Evolutionary conservation across 53 echinoderm and acorn worm genomes (phyloP), one percentile per base, ranked within the genome.

Genomic region (Glandiceps talaboti): DNA sequence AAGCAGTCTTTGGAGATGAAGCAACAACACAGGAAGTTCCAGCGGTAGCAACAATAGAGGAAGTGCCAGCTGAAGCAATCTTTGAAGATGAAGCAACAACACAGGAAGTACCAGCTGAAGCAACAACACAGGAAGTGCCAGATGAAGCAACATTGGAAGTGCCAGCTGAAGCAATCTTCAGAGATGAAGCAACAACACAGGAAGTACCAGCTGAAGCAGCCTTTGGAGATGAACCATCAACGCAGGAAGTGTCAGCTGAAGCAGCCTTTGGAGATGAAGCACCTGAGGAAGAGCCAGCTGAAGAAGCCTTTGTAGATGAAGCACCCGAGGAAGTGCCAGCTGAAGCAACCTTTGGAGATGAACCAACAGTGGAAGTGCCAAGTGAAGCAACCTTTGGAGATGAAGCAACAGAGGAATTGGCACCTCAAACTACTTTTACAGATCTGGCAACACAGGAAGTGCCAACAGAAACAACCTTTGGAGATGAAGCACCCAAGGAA

Each of bases 271-370:
- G 26, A 75, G 29, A 29, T 29, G 30, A 45, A 45, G 64, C 64
- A 45, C 6, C 20, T 12, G 64, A 45, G 20, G 64, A 45, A 45
- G 64, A 12, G 6, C 64, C 64, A 12, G 64, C 64, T 12, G 64
- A 45, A 45, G 64, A 6, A 29, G 86, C 80, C 30, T 89, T 86
- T 89, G 86, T 82, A 30, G 89, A 89, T 45, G 64, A 45, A 45
- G 6, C 64, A 12, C 6, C 31, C 30, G 79, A 78, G 32, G 32
- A 78, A 32, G 32, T 78, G 30, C 32, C 79, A 31, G 31, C 79
- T 6, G 79, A 78, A 78, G 32, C 26, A 32, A 78, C 32, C 25
- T 26, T 32, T 26, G 31, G 27, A 32, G 79, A 10, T 25, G 31
- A 32, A 6, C 26, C 26, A 27, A 14, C 32, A 31, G 32, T 14